Evolutionary conservation across 2,888 invertebrate species (phyloP), one percentile per base, ranked within the genome.

Genomic region (Zaprionus obscuricornis): DNA sequence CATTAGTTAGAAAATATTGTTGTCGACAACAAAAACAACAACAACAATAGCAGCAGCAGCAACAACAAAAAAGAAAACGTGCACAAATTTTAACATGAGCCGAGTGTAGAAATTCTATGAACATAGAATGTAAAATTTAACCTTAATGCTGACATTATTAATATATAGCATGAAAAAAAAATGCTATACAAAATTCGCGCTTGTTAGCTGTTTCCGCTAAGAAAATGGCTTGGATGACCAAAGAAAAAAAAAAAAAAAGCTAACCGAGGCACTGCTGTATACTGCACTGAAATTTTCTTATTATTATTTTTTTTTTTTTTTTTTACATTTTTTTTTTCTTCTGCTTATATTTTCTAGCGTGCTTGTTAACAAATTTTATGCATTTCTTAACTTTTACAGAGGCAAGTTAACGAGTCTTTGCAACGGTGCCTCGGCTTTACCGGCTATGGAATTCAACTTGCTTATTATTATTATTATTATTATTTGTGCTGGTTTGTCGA

Each of bases 361-460:
- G 72, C 81, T 82, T 82, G 86, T 86, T 86, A 86, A 86, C 77
- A 84, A 84, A 81, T 86, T 79, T 84, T 84, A 72, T 77, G 82
- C 81, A 86, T 84, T 82, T 81, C 81, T 85, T 84, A 73, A 75
- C 85, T 83, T 83, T 64, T 47, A 58, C 65, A 63, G 66, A 59
- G n/a, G n/a, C n/a, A n/a, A n/a, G n/a, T n/a, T n/a, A 66, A 45
- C 67, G 43, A 81, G 74, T 84, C 81, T n/a, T n/a, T n/a, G n/a
- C n/a, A 86, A 86, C 84, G 74, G 86, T 72, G 63, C 56, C 59
- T 49, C 37, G 34, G 33, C 37, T 20, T n/a, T 45, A 45, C 26
- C 39, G 52, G 42, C 33, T 49, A 31, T 42, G 57, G 69, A 66
- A 72, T 77, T 57, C 78, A 82, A 66, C 72, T 77, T 82, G 85